Conservation (phyloP, 2,113 vertebrate species). For the Eulemur macaco region DNA sequence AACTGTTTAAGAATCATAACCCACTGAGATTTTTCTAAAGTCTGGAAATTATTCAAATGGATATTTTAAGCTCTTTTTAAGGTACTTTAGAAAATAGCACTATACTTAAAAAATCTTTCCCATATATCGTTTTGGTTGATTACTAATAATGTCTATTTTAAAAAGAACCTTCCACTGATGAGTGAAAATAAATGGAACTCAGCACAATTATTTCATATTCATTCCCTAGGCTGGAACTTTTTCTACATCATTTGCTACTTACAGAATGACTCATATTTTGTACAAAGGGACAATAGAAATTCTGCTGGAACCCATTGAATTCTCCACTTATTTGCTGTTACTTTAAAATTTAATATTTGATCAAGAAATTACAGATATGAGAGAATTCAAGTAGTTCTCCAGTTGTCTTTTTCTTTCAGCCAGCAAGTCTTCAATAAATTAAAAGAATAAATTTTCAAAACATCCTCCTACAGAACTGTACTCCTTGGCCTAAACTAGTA, state of each 20-base stretch:
- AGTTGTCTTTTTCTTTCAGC: background rate
- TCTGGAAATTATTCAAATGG: conserved; percentile 1
- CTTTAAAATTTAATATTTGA: conserved; percentile 26
- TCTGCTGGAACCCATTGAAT: background rate
- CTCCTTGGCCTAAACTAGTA: background rate
- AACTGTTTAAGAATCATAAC: conserved; percentile 41
- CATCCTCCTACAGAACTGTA: background rate
- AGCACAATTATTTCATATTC: background rate
- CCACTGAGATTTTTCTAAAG: background rate
- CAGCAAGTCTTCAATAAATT: background rate
- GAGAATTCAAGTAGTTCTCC: background rate
- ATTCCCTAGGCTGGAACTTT: background rate
- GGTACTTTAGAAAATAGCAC: conserved; percentile 2
- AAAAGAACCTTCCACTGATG: conserved; percentile 40
- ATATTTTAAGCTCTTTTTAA: conserved; percentile 28
- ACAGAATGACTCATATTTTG: conserved; percentile 6
- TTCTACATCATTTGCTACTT: conserved; percentile 18
- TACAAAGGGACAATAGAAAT: conserved; percentile 26
- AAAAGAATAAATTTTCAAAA: background rate
- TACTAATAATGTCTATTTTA: conserved; percentile 32
- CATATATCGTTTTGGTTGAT: background rate
- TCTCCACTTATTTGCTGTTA: conserved; percentile 22
- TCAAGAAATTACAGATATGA: conserved; percentile 19
- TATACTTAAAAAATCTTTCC: conserved; percentile 18
- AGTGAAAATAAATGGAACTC: conserved; percentile 42